Conservation (phyloP, 2,113 vertebrate genomes). For the Psilopogon haemacephalus region DNA sequence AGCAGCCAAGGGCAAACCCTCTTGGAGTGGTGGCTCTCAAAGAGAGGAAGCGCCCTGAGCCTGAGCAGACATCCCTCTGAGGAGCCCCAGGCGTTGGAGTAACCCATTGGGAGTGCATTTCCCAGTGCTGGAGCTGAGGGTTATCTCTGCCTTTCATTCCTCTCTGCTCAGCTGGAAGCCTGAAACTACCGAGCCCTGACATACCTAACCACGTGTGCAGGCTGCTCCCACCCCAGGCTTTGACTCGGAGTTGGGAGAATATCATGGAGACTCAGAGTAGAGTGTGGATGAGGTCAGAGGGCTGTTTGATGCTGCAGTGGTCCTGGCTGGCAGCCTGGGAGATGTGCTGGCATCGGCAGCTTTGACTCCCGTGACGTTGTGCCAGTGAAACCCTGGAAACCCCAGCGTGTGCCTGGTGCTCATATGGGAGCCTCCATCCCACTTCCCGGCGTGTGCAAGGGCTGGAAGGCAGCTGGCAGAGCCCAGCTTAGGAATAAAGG, state of each 20-base stretch:
- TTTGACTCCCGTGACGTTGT: background rate
- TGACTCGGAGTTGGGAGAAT: background rate
- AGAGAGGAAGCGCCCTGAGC: background rate
- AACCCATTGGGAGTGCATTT: fast-evolving
- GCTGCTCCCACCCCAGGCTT: background rate
- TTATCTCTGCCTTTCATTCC: background rate
- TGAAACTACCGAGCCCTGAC: fast-evolving
- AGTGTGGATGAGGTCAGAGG: background rate
- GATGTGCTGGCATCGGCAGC: background rate
- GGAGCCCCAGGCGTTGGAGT: background rate
- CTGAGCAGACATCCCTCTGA: background rate
- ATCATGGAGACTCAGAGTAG: fast-evolving
- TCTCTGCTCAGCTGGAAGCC: background rate
- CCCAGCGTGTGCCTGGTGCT: fast-evolving
- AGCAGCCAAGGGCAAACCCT: background rate
- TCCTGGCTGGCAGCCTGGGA: background rate
- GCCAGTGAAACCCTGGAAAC: background rate
- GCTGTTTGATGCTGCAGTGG: background rate
- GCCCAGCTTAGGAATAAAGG: background rate
- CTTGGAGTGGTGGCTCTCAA: background rate
- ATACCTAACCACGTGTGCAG: fast-evolving
- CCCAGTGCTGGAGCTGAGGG: background rate
- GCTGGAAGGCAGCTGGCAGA: fast-evolving
- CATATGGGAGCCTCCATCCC: background rate
- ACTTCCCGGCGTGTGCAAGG: fast-evolving